Evolutionary conservation across 2,888 invertebrate species (phyloP), one percentile per base, ranked within the genome.

Genomic region (Caenorhabditis sulstoni): DNA sequence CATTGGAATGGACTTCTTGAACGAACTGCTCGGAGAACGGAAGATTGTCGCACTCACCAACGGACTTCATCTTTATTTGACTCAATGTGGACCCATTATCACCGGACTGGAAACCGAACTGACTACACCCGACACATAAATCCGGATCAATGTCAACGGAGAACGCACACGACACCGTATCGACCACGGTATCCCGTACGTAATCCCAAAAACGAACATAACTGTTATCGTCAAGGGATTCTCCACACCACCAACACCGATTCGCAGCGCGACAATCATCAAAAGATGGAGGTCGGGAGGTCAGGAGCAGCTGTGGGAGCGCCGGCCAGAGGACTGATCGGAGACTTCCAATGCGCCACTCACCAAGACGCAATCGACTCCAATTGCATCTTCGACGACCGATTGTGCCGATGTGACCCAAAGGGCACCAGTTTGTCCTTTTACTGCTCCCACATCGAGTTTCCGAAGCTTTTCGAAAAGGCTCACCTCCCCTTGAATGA

Each of bases 1-100:
- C 35, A 61, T 70, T 37, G 70, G 70, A 52, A n/a, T 70, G n/a
- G 70, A 70, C 35, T 39, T 16, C 45, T 35, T 61, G 52, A 9
- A 9, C n/a, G 23, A n/a, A 45, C 3, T 68, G 5, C 44, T 68
- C 8, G 68, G 68, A 23, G 37, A 50, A 14, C 44, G 44, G 0
- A 41, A 39, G n/a, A 44, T 41, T 3, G 50, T 12, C 8, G n/a
- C 5, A 18, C 59, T 68, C 3, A 29, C 58, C 4, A 68, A 68
- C 52, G 68, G 68, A 23, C 23, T 29, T 2, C 41, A 41, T 1
- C 39, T 59, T 0, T 52, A 61, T 22, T 16, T 2, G n/a, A 61
- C 70, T 5, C 45, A 70, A n/a, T 44, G 44, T 47, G 70, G 61
- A 22, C 16, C 37, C 20, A 61, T 70, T 20, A 37, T 61, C 20